These are phyloP conservation scores for Pachycephala philippinensis DNA, from an alignment of 2,113 vertebrate species.

Conservation along the genomic window DNA sequence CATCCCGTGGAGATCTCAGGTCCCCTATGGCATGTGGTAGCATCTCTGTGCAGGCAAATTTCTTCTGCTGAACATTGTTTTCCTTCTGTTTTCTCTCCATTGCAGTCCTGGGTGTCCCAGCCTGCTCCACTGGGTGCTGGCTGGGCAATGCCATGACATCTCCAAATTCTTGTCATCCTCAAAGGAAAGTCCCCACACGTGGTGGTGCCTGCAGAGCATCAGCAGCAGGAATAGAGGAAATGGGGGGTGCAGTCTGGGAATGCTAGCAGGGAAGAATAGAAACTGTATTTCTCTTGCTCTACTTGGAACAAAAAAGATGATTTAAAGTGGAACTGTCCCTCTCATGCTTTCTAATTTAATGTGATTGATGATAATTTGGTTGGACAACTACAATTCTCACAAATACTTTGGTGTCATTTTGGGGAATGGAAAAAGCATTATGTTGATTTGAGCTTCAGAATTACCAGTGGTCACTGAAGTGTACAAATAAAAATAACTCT, in stretches of 20 bases:
- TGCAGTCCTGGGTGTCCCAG: background rate
- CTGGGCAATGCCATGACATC: background rate
- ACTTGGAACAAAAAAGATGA: background rate
- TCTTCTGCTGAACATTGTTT: background rate
- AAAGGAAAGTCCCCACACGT: background rate
- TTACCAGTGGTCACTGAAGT: background rate
- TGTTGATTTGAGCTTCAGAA: constrained; percentile 4
- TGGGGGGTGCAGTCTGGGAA: background rate
- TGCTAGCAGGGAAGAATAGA: background rate
- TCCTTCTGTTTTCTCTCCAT: background rate
- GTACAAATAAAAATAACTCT: background rate
- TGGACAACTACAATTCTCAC: background rate
- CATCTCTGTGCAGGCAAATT: rapidly evolving
- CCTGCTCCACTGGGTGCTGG: background rate
- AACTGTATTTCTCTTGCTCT: background rate
- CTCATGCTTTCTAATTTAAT: background rate
- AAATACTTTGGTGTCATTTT: constrained; percentile 6
- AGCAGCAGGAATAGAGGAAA: background rate
- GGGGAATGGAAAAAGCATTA: background rate
- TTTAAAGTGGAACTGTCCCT: background rate
- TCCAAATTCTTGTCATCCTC: background rate
- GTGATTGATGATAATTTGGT: constrained; percentile 11
- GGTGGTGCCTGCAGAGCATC: background rate
- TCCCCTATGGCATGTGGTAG: rapidly evolving
- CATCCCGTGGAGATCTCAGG: background rate